A percentile compares a stretch with the other conserved stretches of the same genome.
Conservation (phyloP, 2,888 invertebrate genomes). For the Cistogaster globosa region DNA sequence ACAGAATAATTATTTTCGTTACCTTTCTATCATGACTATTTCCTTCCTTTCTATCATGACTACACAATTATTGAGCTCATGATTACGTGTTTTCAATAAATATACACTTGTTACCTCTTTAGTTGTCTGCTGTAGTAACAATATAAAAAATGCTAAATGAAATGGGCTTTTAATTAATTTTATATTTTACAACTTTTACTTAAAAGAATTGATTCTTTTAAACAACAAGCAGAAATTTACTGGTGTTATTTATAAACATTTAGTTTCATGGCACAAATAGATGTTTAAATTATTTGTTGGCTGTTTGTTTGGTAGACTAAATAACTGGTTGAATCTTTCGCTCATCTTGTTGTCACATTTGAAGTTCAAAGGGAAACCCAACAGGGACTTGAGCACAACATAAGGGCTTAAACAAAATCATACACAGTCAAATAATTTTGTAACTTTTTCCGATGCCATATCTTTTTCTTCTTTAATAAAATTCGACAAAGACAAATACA, state of each 20-base stretch:
- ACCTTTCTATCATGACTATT: too few species aligned
- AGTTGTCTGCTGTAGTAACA: too few species aligned
- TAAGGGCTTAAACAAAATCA: constrained; percentile 74
- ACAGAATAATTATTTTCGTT: too few species aligned
- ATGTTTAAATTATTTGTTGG: constrained; percentile 25
- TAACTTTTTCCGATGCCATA: background rate
- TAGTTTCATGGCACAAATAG: constrained; percentile 42
- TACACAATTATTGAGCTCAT: too few species aligned
- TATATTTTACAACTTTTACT: too few species aligned
- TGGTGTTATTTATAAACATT: constrained; percentile 69
- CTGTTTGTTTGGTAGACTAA: constrained; percentile 36
- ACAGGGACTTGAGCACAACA: constrained; percentile 79
- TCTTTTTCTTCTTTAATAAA: constrained; percentile 14
- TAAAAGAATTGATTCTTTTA: constrained; percentile 17
- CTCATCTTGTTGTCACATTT: constrained; percentile 3
- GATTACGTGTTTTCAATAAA: too few species aligned
- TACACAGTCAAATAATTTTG: constrained; percentile 39
- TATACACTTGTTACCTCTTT: too few species aligned
- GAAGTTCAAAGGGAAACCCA: constrained; percentile 60
- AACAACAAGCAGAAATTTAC: background rate
- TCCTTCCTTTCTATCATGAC: too few species aligned
- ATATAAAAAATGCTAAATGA: too few species aligned
- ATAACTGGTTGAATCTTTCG: constrained; percentile 29
- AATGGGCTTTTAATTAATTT: too few species aligned
- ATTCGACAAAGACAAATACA: too few species aligned